Evolutionary conservation across 2,888 invertebrate species (phyloP), one percentile per base, ranked within the genome.

Genomic region (Caenorhabditis auriculariae): DNA sequence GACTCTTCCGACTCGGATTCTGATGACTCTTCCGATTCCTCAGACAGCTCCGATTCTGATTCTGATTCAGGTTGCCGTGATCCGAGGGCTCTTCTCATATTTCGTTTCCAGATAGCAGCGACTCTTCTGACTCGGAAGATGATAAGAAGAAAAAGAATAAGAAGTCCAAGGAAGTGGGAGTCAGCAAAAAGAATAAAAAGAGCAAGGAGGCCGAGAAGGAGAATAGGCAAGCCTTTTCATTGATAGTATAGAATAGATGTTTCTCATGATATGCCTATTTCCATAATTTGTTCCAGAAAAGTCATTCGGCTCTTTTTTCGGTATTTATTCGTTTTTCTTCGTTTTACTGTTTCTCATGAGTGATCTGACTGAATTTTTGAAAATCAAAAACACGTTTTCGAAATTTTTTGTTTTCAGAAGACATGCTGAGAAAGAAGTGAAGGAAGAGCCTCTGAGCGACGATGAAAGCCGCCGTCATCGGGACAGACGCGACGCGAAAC

Each of bases 71-170:
- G 46, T 57, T n/a, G n/a, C n/a, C n/a, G n/a, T n/a, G n/a, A n/a
- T n/a, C n/a, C n/a, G n/a, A n/a, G n/a, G n/a, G n/a, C 23, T 45
- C 24, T 26, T 45, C 45, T 21, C 9, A 12, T 6, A 26, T 15
- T 45, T 27, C 21, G 9, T 41, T 47, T 43, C 6, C 35, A 42
- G 53, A 47, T n/a, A n/a, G n/a, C n/a, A n/a, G n/a, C n/a, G n/a
- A n/a, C n/a, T n/a, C n/a, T n/a, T n/a, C n/a, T n/a, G n/a, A n/a
- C n/a, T n/a, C n/a, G n/a, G 54, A 56, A 12, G 39, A 54, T 7
- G 48, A 62, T n/a, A 51, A 60, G 24, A 67, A 70, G 58, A 66
- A 60, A 47, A 56, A 60, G 45, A 57, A 60, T 41, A 50, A 49
- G 28, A 17, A 24, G 32, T 12, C 35, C 26, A 27, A 54, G 28